phyloP scores from a whole-genome alignment of 2,113 vertebrate species.

The Dendrocopos noguchii region DNA sequence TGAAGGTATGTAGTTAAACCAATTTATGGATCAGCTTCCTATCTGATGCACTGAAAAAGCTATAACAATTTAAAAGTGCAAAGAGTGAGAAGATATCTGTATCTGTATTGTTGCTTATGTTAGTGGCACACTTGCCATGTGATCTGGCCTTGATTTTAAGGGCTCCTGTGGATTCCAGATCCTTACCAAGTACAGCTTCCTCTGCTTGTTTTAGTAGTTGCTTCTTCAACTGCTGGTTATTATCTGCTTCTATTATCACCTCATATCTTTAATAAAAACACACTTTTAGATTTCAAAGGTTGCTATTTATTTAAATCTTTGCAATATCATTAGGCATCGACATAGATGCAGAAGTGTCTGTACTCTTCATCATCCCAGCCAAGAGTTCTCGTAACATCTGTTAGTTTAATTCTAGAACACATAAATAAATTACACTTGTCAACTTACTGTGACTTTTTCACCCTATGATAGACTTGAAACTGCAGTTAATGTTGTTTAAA shows the following conservation, averaged over 20 bases:
- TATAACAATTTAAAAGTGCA: neutral
- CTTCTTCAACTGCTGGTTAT: neutral
- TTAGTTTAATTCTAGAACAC: constrained; percentile 50
- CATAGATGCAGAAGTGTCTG: constrained; percentile 2
- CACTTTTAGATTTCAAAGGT: constrained; percentile 6
- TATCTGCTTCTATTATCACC: neutral
- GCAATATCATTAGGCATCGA: constrained; percentile 14
- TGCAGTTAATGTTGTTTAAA: constrained; percentile 16
- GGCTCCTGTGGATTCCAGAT: neutral
- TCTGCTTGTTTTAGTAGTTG: neutral
- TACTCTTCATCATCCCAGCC: constrained; percentile 19
- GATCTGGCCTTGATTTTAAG: neutral
- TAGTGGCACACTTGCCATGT: neutral
- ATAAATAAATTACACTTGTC: constrained; percentile 53
- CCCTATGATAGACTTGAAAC: constrained; percentile 11
- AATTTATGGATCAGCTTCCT: neutral
- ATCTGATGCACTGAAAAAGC: neutral
- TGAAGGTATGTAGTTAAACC: neutral
- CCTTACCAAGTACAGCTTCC: neutral
- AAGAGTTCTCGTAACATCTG: constrained; percentile 52
- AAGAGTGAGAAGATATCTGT: neutral
- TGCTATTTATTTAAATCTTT: constrained; percentile 45
- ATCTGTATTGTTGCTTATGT: neutral
- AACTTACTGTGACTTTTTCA: constrained; percentile 43
- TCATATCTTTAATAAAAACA: constrained; percentile 24